Base-by-base conservation (phyloP, 1,140 invertebrate genomes). In the Heliconius melpomene region DNA sequence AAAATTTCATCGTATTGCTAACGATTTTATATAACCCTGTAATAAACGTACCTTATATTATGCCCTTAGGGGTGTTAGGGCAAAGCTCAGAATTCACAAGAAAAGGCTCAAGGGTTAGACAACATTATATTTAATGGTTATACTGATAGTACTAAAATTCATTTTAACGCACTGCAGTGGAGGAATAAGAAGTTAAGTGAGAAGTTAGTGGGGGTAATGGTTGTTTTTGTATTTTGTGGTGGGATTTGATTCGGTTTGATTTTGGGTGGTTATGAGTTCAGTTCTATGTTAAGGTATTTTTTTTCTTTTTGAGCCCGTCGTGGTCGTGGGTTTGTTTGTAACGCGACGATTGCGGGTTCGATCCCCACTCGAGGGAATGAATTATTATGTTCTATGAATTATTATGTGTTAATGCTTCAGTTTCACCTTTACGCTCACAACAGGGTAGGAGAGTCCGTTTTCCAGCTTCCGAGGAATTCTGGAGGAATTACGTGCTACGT, bases 111-210 rank as follows among this genome's bases (percentile, higher is more conserved):
- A 75, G 82, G 82, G 76, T 80, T 80, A 74, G 40, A 74, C 74
- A 70, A 66, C 74, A 76, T 83, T 80, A 83, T 83, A 83, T 83
- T 83, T 83, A 77, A 83, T 71, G 79, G 23, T 76, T 78, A 79
- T 75, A 76, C 74, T 76, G 71, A 78, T 78, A 66, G 32, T n/a
- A 29, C 70, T 72, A 57, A 80, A 80, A 78, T 79, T 79, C 82
- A 80, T 77, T 80, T 79, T 71, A 40, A 36, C 38, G 60, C 32
- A 75, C 57, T 70, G 40, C 75, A 46, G 40, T 54, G 75, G 7
- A 70, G 52, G 23, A n/a, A 66, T 26, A 29, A 66, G 60, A 29
- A 2, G 13, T 60, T 60, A 26, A 26, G n/a, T 26, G 13, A 66
- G 11, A 13, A 9, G 7, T 66, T 29, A 16, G 60, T 26, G 5